Percentiles rank a stretch among this genome's conserved stretches.
These are phyloP conservation scores for Nyleta sp. DNA, from an alignment of 2,888 invertebrate species.

Conservation along the genomic window DNA sequence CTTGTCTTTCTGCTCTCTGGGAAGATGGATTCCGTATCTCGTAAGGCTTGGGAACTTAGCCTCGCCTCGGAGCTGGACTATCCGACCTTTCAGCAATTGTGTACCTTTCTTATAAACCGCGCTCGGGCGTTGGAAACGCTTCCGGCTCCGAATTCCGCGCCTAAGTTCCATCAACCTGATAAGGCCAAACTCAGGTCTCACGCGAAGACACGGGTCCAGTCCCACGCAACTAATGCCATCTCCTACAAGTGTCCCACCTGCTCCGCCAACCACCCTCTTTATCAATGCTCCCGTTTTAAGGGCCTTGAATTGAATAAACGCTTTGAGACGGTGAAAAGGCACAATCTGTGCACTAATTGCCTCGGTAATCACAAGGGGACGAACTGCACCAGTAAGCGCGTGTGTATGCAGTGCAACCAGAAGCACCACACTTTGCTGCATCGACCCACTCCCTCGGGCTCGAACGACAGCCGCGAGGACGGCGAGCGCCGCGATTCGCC, in stretches of 20 bases:
- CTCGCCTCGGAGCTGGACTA: not conserved
- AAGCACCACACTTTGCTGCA: slow-evolving; percentile 14
- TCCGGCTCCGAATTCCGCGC: not conserved
- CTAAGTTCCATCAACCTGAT: no score
- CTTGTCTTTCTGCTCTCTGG: slow-evolving; percentile 43
- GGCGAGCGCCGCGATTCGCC: no score
- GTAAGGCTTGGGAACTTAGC: slow-evolving; percentile 54
- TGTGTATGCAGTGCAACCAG: not conserved
- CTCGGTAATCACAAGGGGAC: slow-evolving; percentile 7
- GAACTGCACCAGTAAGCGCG: not conserved
- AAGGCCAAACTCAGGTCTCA: no score
- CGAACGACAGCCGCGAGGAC: no score
- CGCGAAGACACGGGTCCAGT: not conserved
- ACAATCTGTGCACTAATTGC: slow-evolving; percentile 17
- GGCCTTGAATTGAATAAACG: slow-evolving; percentile 1
- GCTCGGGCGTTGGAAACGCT: slow-evolving; percentile 12
- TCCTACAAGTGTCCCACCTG: not conserved
- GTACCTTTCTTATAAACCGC: slow-evolving; percentile 5
- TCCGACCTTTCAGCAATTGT: slow-evolving; percentile 12
- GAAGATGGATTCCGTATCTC: slow-evolving; percentile 45
- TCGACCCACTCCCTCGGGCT: not conserved
- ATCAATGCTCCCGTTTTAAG: slow-evolving; percentile 8
- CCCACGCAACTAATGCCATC: not conserved
- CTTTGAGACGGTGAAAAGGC: not conserved
- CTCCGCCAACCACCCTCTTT: not conserved